Percentiles rank a stretch among this genome's conserved stretches.
phyloP scores from a whole-genome alignment of 2,888 invertebrate genomes.

The Catotricha subobsoleta region DNA sequence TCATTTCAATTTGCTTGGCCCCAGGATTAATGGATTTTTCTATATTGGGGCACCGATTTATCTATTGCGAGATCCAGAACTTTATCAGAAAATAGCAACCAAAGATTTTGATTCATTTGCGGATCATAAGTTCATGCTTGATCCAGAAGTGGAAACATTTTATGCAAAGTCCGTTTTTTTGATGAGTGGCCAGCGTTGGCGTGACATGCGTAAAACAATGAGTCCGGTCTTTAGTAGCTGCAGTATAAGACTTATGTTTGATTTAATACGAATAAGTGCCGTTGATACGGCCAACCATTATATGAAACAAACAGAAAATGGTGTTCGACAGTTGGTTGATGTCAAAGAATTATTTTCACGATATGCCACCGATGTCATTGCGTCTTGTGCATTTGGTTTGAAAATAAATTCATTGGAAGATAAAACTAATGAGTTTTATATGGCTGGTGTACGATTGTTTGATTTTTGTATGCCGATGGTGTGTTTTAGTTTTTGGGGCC shows the following conservation, averaged over 20 bases:
- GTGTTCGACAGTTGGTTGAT: too few species aligned
- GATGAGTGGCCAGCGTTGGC: constrained; percentile 15
- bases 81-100: constrained; percentile 7
- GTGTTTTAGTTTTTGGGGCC: constrained; percentile 9
- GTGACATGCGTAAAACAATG: constrained; percentile 19
- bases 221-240: constrained; percentile 21
- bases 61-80: constrained; percentile 13
- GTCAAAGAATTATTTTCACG: constrained; percentile 30
- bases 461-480: background rate
- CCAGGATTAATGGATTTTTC: constrained; percentile 20
- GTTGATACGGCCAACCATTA: constrained; percentile 15
- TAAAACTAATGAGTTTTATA: too few species aligned
- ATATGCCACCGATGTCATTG: constrained; percentile 36
- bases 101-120: constrained; percentile 9
- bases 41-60: background rate
- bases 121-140: background rate
- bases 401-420: too few species aligned
- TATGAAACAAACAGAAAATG: constrained; percentile 12
- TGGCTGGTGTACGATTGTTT: constrained; percentile 22
- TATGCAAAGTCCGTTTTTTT: constrained; percentile 7
- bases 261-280: constrained; percentile 26
- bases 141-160: constrained; percentile 7
- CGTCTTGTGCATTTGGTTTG: constrained; percentile 34
- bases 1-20: background rate
- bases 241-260: constrained; percentile 21